Conservation (phyloP, 1,140 invertebrate genomes). For the Drosophila kikkawai region DNA sequence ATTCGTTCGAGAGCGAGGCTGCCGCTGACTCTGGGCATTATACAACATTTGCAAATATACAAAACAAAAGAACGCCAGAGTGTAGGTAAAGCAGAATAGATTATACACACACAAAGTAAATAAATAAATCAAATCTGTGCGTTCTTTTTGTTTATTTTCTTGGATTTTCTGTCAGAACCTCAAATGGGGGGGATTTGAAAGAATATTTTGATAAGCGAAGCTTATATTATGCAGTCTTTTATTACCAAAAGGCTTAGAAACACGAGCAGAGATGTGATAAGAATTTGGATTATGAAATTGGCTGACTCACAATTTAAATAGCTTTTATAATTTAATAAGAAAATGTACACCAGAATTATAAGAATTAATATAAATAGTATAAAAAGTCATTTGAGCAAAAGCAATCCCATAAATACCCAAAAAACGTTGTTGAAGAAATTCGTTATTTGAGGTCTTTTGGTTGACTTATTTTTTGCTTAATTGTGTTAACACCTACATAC, state of each 20-base stretch:
- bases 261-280: neutral
- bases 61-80: constrained; percentile 29
- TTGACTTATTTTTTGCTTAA: constrained; percentile 6
- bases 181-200: neutral
- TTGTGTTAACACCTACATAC: constrained; percentile 14
- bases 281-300: neutral
- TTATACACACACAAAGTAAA: constrained; percentile 40
- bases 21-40: constrained; percentile 41
- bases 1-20: constrained; percentile 20
- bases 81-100: constrained; percentile 32
- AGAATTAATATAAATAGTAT: neutral
- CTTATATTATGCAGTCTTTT: neutral
- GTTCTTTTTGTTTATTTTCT: constrained; percentile 38
- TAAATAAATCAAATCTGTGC: constrained; percentile 52
- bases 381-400: neutral
- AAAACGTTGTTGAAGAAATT: neutral
- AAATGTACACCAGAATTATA: neutral
- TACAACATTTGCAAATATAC: constrained; percentile 46
- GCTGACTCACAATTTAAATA: constrained; percentile 3
- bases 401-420: neutral
- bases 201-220: constrained; percentile 22
- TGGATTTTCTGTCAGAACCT: neutral
- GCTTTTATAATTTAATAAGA: neutral
- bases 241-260: neutral
- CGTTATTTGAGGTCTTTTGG: neutral